Conservation (phyloP, 2,888 invertebrate species). For the Hermaeophaga mercurialis region DNA sequence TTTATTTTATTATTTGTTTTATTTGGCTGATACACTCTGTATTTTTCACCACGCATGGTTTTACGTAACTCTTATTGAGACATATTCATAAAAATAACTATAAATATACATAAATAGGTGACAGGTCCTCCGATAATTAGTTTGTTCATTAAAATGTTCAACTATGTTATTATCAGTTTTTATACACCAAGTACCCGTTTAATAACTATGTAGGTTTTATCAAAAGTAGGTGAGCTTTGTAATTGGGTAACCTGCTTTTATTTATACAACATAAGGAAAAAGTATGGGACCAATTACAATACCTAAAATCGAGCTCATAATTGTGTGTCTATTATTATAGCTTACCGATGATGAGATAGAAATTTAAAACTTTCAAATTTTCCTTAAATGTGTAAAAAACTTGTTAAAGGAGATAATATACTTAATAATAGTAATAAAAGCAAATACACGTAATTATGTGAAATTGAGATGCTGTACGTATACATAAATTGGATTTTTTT, state of each 20-base stretch:
- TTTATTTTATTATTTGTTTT: too few species aligned
- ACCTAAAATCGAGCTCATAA: not conserved
- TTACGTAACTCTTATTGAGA: too few species aligned
- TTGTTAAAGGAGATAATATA: too few species aligned
- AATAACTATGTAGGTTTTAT: slow-evolving; percentile 11
- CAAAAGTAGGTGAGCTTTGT: slow-evolving; percentile 1
- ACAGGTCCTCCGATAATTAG: too few species aligned
- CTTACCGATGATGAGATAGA: not conserved
- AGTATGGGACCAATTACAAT: not conserved
- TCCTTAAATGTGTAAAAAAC: slow-evolving; percentile 9
- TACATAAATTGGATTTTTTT: too few species aligned
- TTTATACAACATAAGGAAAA: not conserved
- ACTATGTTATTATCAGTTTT: not conserved
- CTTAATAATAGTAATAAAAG: too few species aligned
- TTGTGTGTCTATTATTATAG: not conserved
- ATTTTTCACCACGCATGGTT: too few species aligned
- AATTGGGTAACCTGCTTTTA: not conserved
- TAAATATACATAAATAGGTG: too few species aligned
- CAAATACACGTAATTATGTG: too few species aligned
- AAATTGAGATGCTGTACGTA: too few species aligned
- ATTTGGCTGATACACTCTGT: too few species aligned
- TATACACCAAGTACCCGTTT: not conserved
- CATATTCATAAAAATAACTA: too few species aligned
- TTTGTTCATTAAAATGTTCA: not conserved
- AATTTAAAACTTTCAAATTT: slow-evolving; percentile 10